A percentile compares a stretch with the other conserved stretches of the same genome.
These are phyloP conservation scores for Drosophila nr. perissopoda DNA, from an alignment of 2,888 invertebrate genomes.

Conservation along the genomic window DNA sequence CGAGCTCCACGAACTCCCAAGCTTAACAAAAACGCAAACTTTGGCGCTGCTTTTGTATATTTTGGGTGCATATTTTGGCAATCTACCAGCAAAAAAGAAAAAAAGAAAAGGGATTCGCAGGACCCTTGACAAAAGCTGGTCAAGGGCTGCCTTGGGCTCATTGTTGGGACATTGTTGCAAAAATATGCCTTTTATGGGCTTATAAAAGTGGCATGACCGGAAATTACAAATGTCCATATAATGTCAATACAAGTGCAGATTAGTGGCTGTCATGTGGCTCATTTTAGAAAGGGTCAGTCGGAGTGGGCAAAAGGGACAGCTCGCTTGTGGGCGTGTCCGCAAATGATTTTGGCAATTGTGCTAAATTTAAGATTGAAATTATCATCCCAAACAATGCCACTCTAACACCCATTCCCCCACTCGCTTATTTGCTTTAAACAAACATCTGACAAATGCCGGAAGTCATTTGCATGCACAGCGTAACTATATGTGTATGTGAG, in stretches of 20 bases:
- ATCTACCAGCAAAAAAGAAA: slow-evolving; percentile 24
- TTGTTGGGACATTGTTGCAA: slow-evolving; percentile 76
- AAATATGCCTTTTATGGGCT: slow-evolving; percentile 76
- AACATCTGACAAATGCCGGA: slow-evolving; percentile 74
- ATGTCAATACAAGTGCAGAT: slow-evolving; percentile 80
- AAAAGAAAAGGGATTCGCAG: slow-evolving; percentile 2
- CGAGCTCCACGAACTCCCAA: slow-evolving; percentile 61
- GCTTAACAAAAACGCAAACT: slow-evolving; percentile 15
- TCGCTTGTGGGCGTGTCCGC: slow-evolving; percentile 22
- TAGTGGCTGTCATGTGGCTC: slow-evolving; percentile 79
- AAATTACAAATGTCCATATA: slow-evolving; percentile 81
- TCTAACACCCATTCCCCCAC: background rate
- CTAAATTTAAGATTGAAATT: slow-evolving; percentile 50
- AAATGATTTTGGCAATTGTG: slow-evolving; percentile 59
- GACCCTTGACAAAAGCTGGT: slow-evolving; percentile 34
- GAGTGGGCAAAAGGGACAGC: background rate
- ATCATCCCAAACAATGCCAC: slow-evolving; percentile 1
- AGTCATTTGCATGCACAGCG: slow-evolving; percentile 68
- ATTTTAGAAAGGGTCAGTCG: slow-evolving; percentile 30
- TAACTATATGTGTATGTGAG: slow-evolving; percentile 14
- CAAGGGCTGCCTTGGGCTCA: slow-evolving; percentile 49
- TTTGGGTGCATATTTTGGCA: slow-evolving; percentile 50
- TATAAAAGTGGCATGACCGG: slow-evolving; percentile 78
- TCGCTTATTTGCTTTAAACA: slow-evolving; percentile 70
- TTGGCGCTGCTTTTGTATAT: slow-evolving; percentile 32